A percentile compares a stretch with the other conserved stretches of the same genome.
These are phyloP conservation scores for Paramormyrops kingsleyae DNA, from an alignment of 2,113 vertebrate genomes.

Conservation along the genomic window DNA sequence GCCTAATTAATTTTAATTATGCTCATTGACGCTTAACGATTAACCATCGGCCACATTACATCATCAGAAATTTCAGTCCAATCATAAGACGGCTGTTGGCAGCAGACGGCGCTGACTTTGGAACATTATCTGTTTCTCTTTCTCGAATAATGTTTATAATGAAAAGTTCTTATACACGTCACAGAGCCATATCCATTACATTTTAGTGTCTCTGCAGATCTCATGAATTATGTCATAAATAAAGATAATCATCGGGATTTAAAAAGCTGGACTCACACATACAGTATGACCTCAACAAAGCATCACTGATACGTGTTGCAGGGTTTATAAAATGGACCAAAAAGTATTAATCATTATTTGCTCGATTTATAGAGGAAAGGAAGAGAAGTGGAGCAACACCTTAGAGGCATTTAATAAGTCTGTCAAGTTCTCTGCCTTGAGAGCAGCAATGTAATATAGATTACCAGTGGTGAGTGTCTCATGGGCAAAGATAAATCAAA, in stretches of 20 bases:
- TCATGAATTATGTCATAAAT: background rate
- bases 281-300: slow-evolving; percentile 22
- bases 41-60: background rate
- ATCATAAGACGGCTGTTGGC: background rate
- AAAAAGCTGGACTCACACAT: slow-evolving; percentile 31
- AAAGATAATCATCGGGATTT: background rate
- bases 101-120: background rate
- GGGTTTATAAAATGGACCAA: slow-evolving; percentile 28
- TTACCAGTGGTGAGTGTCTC: slow-evolving; percentile 48
- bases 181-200: background rate
- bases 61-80: background rate
- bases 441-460: slow-evolving; percentile 42
- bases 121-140: background rate
- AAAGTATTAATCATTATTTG: slow-evolving; percentile 31
- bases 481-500: slow-evolving; percentile 51
- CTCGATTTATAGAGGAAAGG: slow-evolving; percentile 26
- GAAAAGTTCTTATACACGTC: background rate
- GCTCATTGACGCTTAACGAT: background rate
- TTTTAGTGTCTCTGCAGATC: background rate
- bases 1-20: slow-evolving; percentile 17
- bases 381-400: slow-evolving; percentile 26
- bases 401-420: slow-evolving; percentile 25
- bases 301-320: slow-evolving; percentile 29
- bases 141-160: background rate
- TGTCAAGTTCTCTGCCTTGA: slow-evolving; percentile 7